Conservation (phyloP, 2,888 invertebrate species). For the Cephus sareptanus region DNA sequence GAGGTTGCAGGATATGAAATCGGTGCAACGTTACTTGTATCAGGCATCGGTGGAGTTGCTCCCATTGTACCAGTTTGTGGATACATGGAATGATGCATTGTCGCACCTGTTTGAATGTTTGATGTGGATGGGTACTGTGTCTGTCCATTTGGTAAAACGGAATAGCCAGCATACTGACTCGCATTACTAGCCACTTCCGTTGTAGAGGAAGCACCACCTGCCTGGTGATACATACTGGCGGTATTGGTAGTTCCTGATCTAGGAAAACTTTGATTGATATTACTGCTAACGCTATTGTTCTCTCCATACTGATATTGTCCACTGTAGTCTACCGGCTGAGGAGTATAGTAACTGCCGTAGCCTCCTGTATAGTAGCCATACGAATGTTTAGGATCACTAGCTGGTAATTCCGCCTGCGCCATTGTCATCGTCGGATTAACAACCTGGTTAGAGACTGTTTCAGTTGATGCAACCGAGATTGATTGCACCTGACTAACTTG, state of each 20-base stretch:
- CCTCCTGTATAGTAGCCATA: constrained; percentile 37
- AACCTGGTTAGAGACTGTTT: constrained; percentile 70
- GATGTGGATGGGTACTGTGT: constrained; percentile 20
- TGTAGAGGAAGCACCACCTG: constrained; percentile 22
- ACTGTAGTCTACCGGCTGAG: constrained; percentile 23
- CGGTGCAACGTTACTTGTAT: not conserved
- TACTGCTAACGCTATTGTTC: constrained; percentile 19
- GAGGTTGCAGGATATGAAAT: constrained; percentile 1
- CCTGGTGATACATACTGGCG: constrained; percentile 40
- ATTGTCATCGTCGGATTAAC: constrained; percentile 45
- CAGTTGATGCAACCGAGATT: constrained; percentile 63
- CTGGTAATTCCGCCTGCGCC: not conserved
- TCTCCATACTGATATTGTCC: constrained; percentile 27
- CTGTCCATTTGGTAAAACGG: constrained; percentile 7
- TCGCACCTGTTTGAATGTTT: not conserved
- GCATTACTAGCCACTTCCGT: constrained; percentile 37
- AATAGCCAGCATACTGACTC: constrained; percentile 34
- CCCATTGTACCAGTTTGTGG: constrained; percentile 13
- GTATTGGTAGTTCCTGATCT: constrained; percentile 38
- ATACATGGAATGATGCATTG: not conserved
- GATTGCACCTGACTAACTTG: constrained; percentile 19
- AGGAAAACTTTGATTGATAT: constrained; percentile 32
- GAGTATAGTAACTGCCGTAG: constrained; percentile 34
- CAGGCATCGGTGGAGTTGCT: constrained; percentile 17
- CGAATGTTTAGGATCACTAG: constrained; percentile 18